Base-by-base conservation (phyloP, 1,140 invertebrate genomes). In the Leptoteleia sp. region DNA sequence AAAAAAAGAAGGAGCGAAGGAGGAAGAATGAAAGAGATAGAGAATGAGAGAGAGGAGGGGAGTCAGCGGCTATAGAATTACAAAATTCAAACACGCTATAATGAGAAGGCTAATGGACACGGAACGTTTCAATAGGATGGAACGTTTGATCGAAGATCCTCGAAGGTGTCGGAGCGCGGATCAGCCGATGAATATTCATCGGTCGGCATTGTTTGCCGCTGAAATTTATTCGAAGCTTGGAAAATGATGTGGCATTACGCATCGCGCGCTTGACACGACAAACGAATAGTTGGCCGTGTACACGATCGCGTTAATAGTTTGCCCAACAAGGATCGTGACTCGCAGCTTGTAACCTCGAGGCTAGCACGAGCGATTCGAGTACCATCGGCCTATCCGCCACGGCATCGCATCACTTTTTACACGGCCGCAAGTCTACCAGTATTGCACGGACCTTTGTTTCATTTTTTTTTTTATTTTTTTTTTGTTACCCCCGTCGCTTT, bases 301-400 rank as follows among this genome's bases (percentile, higher is more conserved):
- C 79, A 47, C 79, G 80, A 77, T 50, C 80, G 57, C 78, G 67
- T 83, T 84, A 84, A 85, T 85, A 75, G 80, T 70, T 43, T 71
- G 45, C 43, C 40, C 50, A 57, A 68, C 45, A 52, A 40, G 42
- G 15, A 52, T 59, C 67, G 54, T 61, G 33, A 48, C 52, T 68
- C 42, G 50, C 16, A 13, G 35, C 64, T 52, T 6, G 54, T 22
- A 47, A 25, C 54, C 54, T 71, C 67, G 25, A 71, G 37, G 67
- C 45, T 15, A 57, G 29, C 64, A 68, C 50, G 27, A 65, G 42
- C 50, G 33, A 57, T 38, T 31, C 5, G 31, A 45, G 62, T 22
- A 5, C 19, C 2, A 22, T 5, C 5, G 2, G 19, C 19, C 19
- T 5, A 2, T 2, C 19, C 19, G 19, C n/a, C 19, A 22, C 19